Evolutionary conservation across 2,888 invertebrate genomes (phyloP).

Genomic region (Nomada goodeniana): DNA sequence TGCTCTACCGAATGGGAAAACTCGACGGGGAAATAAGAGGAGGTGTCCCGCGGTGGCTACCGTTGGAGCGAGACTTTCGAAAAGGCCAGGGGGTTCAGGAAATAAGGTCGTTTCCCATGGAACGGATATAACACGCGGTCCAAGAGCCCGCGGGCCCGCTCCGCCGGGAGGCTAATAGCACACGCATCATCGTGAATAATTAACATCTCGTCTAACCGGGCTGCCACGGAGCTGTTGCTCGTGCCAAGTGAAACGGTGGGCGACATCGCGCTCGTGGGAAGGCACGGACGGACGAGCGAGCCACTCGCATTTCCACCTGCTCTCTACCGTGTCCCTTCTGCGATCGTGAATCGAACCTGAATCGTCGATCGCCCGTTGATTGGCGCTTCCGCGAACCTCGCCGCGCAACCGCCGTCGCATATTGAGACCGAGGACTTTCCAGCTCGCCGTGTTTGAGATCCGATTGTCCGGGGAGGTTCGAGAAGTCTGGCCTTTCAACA

Average conservation of each 20-base stretch:
- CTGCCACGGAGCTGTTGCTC: constrained; percentile 31
- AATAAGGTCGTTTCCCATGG: constrained; percentile 36
- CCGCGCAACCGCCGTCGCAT: background rate
- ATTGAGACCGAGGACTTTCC: constrained; percentile 16
- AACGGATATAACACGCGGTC: constrained; percentile 8
- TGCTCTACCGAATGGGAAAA: background rate
- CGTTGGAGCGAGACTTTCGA: background rate
- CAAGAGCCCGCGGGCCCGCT: background rate
- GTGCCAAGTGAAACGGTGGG: constrained; percentile 70
- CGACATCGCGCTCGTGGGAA: constrained; percentile 57
- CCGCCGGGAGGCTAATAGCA: constrained; percentile 49
- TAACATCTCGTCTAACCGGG: constrained; percentile 53
- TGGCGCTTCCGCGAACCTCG: constrained; percentile 36
- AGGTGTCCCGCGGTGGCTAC: background rate
- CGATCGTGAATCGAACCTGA: constrained; percentile 58
- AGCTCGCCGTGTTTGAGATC: background rate
- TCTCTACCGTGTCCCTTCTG: constrained; percentile 37
- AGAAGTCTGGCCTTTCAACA: too few species aligned
- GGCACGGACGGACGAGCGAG: constrained; percentile 50
- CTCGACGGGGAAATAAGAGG: background rate
- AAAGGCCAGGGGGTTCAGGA: background rate
- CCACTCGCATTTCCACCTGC: constrained; percentile 60
- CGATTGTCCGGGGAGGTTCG: background rate
- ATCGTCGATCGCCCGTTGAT: constrained; percentile 39
- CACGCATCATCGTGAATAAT: constrained; percentile 66